Evolutionary conservation across 2,888 invertebrate genomes (phyloP).

Genomic region (Cordilura impudica): DNA sequence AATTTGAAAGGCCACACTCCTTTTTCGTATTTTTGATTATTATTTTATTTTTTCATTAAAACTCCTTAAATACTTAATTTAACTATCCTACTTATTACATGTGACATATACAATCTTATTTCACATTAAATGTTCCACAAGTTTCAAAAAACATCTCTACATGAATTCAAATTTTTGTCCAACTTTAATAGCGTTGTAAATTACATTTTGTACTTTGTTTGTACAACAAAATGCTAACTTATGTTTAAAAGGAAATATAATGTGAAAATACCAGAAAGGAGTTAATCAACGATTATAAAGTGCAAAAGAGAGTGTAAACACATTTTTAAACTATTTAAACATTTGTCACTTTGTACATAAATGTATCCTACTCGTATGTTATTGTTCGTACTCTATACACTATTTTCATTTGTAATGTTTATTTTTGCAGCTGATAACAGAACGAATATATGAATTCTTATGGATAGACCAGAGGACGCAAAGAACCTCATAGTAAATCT

Average conservation of each 20-base stretch:
- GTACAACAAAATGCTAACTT: neutral
- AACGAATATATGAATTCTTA: neutral
- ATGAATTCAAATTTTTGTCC: no score
- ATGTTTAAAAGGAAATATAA: neutral
- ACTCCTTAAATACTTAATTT: no score
- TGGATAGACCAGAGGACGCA: neutral
- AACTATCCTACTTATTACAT: no score
- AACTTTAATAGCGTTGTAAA: no score
- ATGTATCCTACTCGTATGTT: neutral
- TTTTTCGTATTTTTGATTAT: no score
- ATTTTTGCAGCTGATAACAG: neutral
- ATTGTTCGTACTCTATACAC: neutral
- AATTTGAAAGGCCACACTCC: no score
- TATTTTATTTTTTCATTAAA: no score
- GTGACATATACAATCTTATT: no score
- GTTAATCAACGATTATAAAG: constrained; percentile 19
- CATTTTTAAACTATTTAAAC: constrained; percentile 21
- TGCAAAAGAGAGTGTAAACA: constrained; percentile 33
- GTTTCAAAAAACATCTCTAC: no score
- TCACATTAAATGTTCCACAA: no score
- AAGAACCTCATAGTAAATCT: neutral
- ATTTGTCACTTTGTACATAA: constrained; percentile 13
- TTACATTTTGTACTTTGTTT: no score
- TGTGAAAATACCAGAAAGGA: neutral
- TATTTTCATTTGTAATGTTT: neutral